Percentiles rank a stretch among this genome's conserved stretches.
phyloP scores from a whole-genome alignment of 2,888 invertebrate genomes.

The Sesia apiformis region DNA sequence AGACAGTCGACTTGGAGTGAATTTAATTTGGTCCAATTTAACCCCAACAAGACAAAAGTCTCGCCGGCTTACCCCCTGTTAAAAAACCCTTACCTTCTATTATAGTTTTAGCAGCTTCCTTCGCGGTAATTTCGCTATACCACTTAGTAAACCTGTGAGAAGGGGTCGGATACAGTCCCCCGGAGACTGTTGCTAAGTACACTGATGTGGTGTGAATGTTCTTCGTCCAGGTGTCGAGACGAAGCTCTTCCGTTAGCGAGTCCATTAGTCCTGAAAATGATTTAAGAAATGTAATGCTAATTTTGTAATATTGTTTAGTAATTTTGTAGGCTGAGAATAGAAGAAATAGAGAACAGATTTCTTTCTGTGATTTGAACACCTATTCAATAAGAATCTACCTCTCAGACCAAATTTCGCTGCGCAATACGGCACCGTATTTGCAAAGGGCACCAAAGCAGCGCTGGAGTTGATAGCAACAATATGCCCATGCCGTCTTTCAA shows the following conservation, averaged over 20 bases:
- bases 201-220: conserved; percentile 58
- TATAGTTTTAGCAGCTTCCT: conserved; percentile 54
- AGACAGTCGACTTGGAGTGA: too few relatives aligned
- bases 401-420: conserved; percentile 60
- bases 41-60: too few relatives aligned
- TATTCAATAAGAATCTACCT: conserved; percentile 26
- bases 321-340: background rate
- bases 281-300: background rate
- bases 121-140: conserved; percentile 47
- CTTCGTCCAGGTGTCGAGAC: conserved; percentile 57
- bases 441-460: conserved; percentile 50
- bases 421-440: conserved; percentile 59
- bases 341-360: background rate
- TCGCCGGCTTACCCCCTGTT: too few relatives aligned
- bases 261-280: conserved; percentile 51
- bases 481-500: conserved; percentile 57
- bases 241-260: conserved; percentile 52
- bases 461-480: conserved; percentile 63
- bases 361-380: too few relatives aligned
- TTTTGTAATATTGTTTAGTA: background rate
- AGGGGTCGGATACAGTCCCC: conserved; percentile 51
- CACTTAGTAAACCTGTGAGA: conserved; percentile 52
- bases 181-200: conserved; percentile 49
- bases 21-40: too few relatives aligned
- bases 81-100: conserved; percentile 40